These are phyloP conservation scores for Drosophila aff. DNA, from an alignment of 1,140 invertebrate species.

Conservation along the genomic window DNA sequence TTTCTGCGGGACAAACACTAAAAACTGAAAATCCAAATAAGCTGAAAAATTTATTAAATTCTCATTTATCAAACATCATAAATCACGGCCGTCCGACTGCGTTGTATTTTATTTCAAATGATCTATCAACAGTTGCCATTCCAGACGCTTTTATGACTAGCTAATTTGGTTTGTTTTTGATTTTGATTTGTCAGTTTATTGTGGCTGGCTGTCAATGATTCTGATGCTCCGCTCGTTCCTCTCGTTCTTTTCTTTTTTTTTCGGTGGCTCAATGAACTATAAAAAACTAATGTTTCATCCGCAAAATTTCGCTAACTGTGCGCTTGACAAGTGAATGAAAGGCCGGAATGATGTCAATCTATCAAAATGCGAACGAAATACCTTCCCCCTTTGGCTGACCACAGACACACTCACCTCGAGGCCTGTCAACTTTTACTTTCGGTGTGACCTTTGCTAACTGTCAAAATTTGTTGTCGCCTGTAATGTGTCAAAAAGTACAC, in stretches of 20 bases:
- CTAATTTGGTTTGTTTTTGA: constrained; percentile 79
- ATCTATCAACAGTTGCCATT: constrained; percentile 82
- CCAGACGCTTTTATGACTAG: constrained; percentile 70
- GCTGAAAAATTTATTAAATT: constrained; percentile 79
- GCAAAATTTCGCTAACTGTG: constrained; percentile 41
- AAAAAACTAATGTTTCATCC: constrained; percentile 68
- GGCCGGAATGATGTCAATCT: constrained; percentile 69
- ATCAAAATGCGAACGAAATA: constrained; percentile 52
- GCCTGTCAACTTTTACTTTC: constrained; percentile 73
- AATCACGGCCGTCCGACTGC: constrained; percentile 57
- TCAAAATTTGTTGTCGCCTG: constrained; percentile 72
- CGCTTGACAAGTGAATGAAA: constrained; percentile 72
- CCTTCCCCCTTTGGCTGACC: constrained; percentile 21
- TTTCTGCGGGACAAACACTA: constrained; percentile 27
- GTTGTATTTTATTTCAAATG: constrained; percentile 66
- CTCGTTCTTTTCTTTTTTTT: constrained; percentile 1
- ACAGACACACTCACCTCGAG: constrained; percentile 9
- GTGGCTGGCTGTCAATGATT: constrained; percentile 45
- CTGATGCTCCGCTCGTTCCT: constrained; percentile 19
- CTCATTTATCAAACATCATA: constrained; percentile 82
- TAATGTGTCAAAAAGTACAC: constrained; percentile 58
- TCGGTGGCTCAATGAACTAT: constrained; percentile 71
- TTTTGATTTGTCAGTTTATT: constrained; percentile 72
- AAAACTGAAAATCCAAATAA: constrained; percentile 60
- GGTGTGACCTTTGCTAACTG: constrained; percentile 74